A percentile compares a stretch with the other conserved stretches of the same genome.
These are phyloP conservation scores for Hyles lineata DNA, from an alignment of 2,888 invertebrate species.

Conservation along the genomic window DNA sequence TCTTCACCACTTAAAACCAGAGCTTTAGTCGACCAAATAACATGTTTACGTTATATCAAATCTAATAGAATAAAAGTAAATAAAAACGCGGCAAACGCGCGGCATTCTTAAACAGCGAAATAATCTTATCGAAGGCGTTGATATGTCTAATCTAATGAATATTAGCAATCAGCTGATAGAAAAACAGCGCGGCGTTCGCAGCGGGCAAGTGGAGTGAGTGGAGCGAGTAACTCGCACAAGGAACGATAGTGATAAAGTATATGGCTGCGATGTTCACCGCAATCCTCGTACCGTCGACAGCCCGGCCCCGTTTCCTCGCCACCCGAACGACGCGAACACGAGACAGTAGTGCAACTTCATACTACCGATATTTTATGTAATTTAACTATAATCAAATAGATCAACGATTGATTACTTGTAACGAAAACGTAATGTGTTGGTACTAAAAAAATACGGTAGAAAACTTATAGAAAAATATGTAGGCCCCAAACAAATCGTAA, in stretches of 20 bases:
- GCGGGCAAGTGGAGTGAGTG: background rate
- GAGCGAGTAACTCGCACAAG: slow-evolving; percentile 28
- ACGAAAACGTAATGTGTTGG: background rate
- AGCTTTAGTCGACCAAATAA: too few relatives aligned
- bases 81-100: background rate
- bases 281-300: slow-evolving; percentile 54
- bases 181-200: background rate
- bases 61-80: too few relatives aligned
- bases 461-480: background rate
- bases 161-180: slow-evolving; percentile 18
- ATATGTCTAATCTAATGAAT: slow-evolving; percentile 3
- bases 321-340: slow-evolving; percentile 22
- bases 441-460: background rate
- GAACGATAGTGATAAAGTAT: slow-evolving; percentile 50
- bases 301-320: slow-evolving; percentile 52
- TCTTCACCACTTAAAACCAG: too few relatives aligned
- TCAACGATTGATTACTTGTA: too few relatives aligned
- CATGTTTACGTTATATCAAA: too few relatives aligned
- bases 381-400: background rate
- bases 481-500: background rate
- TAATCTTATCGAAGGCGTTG: background rate
- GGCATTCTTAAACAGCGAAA: background rate
- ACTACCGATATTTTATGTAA: background rate
- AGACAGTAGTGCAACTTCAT: slow-evolving; percentile 25
- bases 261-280: slow-evolving; percentile 61